Conservation (phyloP, 2,797 vertebrate species). For the Parambassis ranga region DNA sequence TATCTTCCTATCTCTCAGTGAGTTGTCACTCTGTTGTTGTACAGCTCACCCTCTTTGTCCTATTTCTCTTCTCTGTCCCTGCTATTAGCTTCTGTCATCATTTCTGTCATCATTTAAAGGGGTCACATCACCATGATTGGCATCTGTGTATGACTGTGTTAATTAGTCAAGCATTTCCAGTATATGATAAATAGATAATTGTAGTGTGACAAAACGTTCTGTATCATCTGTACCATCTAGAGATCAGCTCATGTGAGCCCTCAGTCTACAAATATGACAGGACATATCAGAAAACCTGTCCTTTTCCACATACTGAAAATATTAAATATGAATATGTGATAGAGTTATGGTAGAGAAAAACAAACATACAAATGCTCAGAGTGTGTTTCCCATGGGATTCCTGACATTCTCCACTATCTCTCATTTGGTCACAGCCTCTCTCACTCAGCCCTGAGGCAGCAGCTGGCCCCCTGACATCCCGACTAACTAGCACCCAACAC, state of each 20-base stretch:
- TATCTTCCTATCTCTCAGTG: background rate
- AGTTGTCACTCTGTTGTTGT: constrained; percentile 8
- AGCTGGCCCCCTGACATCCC: constrained; percentile 67
- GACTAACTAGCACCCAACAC: constrained; percentile 38
- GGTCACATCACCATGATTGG: no score
- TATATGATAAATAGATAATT: no score
- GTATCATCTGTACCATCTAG: no score
- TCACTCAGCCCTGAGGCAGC: constrained; percentile 54
- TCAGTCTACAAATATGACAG: no score
- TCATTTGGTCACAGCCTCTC: constrained; percentile 1
- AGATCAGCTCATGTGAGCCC: no score
- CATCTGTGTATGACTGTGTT: no score
- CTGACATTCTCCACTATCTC: constrained; percentile 64
- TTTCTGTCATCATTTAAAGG: background rate
- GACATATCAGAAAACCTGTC: no score
- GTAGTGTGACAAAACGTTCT: no score
- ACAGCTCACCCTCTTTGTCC: background rate
- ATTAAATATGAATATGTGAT: background rate
- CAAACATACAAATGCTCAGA: constrained; percentile 51
- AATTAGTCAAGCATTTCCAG: no score
- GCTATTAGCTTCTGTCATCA: background rate
- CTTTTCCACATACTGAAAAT: no score
- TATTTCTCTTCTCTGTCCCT: background rate
- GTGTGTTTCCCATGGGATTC: constrained; percentile 67
- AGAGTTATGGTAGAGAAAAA: constrained; percentile 16